A percentile compares a stretch with the other conserved stretches of the same genome.
phyloP scores from a whole-genome alignment of 2,888 invertebrate species.

The Resseliella maxima region DNA sequence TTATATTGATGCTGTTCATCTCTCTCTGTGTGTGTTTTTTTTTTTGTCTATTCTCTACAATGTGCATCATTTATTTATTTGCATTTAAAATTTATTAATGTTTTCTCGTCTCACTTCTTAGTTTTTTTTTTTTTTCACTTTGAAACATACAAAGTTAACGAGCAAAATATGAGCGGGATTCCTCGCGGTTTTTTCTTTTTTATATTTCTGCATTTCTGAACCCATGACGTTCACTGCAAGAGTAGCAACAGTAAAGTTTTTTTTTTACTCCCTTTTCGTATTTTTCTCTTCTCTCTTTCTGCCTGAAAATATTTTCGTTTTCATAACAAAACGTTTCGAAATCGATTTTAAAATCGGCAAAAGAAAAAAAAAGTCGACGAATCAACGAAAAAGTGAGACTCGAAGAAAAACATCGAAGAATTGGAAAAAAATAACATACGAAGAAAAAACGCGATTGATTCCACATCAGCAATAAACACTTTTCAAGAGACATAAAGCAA shows the following conservation, averaged over 20 bases:
- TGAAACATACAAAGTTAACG: constrained; percentile 12
- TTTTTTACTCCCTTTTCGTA: not conserved
- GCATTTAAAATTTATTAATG: constrained; percentile 53
- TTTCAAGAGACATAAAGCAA: not conserved
- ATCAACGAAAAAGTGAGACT: not conserved
- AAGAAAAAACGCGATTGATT: not conserved
- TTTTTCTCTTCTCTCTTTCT: not conserved
- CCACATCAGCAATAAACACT: constrained; percentile 40
- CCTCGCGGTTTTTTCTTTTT: not conserved
- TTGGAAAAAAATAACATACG: not conserved
- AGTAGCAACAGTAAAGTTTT: not conserved
- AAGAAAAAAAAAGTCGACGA: constrained; percentile 29
- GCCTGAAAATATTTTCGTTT: not conserved
- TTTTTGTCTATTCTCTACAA: constrained; percentile 9
- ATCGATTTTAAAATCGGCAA: constrained; percentile 26
- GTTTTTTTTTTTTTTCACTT: not conserved
- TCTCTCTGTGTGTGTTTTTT: not conserved
- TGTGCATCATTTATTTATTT: constrained; percentile 45
- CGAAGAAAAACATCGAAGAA: not conserved
- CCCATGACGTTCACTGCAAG: not conserved
- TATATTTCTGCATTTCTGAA: not conserved
- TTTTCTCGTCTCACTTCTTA: not conserved
- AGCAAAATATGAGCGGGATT: constrained; percentile 34
- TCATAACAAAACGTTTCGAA: not conserved
- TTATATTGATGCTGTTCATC: too few relatives aligned